Evolutionary conservation across 2,113 vertebrate species (phyloP).

Genomic region (Zapus hudsonius): DNA sequence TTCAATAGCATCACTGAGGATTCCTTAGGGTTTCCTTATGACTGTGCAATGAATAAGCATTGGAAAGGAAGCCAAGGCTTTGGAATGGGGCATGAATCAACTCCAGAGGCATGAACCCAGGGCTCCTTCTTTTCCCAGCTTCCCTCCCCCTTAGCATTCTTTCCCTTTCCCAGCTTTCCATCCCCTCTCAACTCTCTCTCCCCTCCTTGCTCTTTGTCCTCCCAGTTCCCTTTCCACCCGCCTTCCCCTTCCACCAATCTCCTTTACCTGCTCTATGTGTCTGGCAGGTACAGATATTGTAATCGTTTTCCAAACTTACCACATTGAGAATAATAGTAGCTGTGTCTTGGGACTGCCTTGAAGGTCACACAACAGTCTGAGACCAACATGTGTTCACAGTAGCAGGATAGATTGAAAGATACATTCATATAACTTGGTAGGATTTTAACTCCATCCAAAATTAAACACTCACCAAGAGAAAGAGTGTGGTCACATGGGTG

Average conservation of each 20-base stretch:
- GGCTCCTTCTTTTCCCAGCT: neutral
- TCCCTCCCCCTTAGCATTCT: too few relatives aligned
- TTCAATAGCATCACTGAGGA: constrained; percentile 47
- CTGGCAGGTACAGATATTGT: neutral
- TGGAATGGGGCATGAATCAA: neutral
- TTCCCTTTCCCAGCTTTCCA: too few relatives aligned
- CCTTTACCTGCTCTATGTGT: neutral
- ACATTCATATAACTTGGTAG: neutral
- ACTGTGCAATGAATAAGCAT: constrained; percentile 9
- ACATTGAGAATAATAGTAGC: neutral
- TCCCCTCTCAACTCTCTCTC: too few relatives aligned
- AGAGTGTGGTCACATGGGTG: neutral
- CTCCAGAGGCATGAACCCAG: neutral
- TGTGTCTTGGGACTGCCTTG: neutral
- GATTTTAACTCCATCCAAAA: neutral
- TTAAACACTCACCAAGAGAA: neutral
- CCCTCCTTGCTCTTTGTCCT: too few relatives aligned
- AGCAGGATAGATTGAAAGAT: neutral
- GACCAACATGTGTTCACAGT: neutral
- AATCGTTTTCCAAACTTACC: neutral
- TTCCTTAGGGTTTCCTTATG: neutral
- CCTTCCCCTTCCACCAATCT: neutral
- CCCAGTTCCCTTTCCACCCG: too few relatives aligned
- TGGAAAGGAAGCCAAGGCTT: neutral
- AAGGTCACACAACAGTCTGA: neutral